Percentiles rank a stretch among this genome's conserved stretches.
Evolutionary conservation across 2,888 invertebrate species (phyloP).

Genomic region (Pharmacophagus antenor): DNA sequence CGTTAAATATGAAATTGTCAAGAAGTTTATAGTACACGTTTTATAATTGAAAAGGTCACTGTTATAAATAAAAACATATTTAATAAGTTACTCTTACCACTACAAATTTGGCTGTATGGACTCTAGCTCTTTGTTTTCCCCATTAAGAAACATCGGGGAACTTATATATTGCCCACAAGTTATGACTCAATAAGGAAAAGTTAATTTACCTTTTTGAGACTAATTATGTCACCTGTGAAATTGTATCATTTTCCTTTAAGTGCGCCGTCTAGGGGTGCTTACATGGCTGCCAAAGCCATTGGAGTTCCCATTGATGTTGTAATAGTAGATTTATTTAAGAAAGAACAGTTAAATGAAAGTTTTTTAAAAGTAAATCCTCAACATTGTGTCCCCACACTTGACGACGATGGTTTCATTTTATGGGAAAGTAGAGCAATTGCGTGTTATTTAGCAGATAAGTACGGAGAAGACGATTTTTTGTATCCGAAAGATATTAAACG

Average conservation of each 20-base stretch:
- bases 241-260: slow-evolving; percentile 82
- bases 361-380: slow-evolving; percentile 81
- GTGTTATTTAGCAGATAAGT: slow-evolving; percentile 82
- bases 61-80: no score
- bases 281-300: slow-evolving; percentile 79
- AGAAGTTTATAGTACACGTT: no score
- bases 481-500: slow-evolving; percentile 82
- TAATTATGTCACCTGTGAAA: slow-evolving; percentile 45
- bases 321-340: slow-evolving; percentile 76
- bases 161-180: no score
- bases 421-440: slow-evolving; percentile 86
- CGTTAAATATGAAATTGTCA: no score
- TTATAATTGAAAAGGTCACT: no score
- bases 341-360: slow-evolving; percentile 78
- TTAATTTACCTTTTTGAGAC: not conserved
- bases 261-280: slow-evolving; percentile 82
- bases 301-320: slow-evolving; percentile 72
- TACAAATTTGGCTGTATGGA: no score
- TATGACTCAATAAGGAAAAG: not conserved
- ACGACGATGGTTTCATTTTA: slow-evolving; percentile 83
- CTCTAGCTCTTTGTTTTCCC: no score
- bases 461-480: slow-evolving; percentile 79
- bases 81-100: no score
- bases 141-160: no score
- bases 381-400: slow-evolving; percentile 84